Base-by-base conservation (phyloP, 2,797 vertebrate genomes). In the Myoxocephalus aenaeus region DNA sequence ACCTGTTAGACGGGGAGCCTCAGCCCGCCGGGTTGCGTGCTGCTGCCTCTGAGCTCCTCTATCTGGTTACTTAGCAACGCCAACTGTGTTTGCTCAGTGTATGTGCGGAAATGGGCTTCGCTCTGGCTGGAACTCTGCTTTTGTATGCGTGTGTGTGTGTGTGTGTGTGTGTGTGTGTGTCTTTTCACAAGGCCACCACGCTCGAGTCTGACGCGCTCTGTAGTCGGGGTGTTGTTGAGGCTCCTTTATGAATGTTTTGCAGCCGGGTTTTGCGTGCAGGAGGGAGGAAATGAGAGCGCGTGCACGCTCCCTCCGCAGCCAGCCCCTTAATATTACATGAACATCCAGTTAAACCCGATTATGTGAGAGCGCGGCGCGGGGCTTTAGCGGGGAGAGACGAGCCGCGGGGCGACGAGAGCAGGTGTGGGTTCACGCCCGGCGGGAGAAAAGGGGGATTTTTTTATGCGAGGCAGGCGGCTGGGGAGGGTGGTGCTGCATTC, bases 51-150 rank as follows among this genome's bases (percentile, higher is more conserved):
- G 84, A 89, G 91, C 92, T 93, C 90, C 79, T 94, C 92, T 90
- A 85, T 92, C 90, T 86, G 92, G 93, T 94, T 93, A 89, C 93
- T 90, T 86, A 91, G 93, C 93, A 94, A 94, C 92, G 92, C 81
- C 86, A 78, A 89, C 87, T 88, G 91, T 93, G 93, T 94, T 94
- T 94, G 92, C 91, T 90, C 90, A 87, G 91, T 64, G 88, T 92
- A 91, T 88, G 88, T 89, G 93, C 71, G 85, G 92, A 91, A 92
- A 88, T 73, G 80, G 89, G 86, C 86, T 88, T 82, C 75, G 69
- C 86, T 91, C 87, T 57, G 81, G 85, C 87, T 87, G 79, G 81
- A 90, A 74, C 86, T 90, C 83, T 86, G 86, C 85, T 87, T 89
- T 87, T 86, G 78, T 77, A 58, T 81, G 84, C 46, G 63, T 84